Evolutionary conservation across 2,797 vertebrate species (phyloP).

Genomic region (Echeneis naucrates): DNA sequence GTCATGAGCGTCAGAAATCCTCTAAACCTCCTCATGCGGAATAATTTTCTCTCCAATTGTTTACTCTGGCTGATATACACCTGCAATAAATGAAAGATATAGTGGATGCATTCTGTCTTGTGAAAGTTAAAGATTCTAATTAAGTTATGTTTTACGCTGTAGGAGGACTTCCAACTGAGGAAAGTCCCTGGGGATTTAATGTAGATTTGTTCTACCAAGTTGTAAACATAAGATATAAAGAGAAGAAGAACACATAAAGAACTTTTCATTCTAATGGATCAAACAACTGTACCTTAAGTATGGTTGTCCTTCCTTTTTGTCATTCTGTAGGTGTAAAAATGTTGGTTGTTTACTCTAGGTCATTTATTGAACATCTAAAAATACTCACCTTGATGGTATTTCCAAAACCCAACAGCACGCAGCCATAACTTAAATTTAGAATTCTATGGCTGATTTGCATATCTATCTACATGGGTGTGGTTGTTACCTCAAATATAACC

Average conservation of each 20-base stretch:
- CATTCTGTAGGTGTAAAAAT: slow-evolving; percentile 6
- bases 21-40: not conserved
- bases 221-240: not conserved
- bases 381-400: slow-evolving; percentile 13
- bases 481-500: not conserved
- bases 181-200: not conserved
- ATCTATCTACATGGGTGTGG: slow-evolving; percentile 23
- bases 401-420: not conserved
- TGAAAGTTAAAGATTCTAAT: not conserved
- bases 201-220: not conserved
- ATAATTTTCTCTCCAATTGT: no score
- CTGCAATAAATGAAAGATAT: no score
- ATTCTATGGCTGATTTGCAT: slow-evolving; percentile 25
- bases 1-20: no score
- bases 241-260: not conserved
- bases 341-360: not conserved
- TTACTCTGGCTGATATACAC: no score
- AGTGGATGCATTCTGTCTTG: not conserved
- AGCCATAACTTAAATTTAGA: not conserved
- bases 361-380: not conserved
- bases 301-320: not conserved
- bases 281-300: not conserved
- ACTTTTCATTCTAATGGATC: not conserved
- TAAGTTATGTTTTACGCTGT: not conserved
- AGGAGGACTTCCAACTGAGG: not conserved